These are phyloP conservation scores for Linepithema humile DNA, from an alignment of 1,140 invertebrate genomes.

Conservation along the genomic window DNA sequence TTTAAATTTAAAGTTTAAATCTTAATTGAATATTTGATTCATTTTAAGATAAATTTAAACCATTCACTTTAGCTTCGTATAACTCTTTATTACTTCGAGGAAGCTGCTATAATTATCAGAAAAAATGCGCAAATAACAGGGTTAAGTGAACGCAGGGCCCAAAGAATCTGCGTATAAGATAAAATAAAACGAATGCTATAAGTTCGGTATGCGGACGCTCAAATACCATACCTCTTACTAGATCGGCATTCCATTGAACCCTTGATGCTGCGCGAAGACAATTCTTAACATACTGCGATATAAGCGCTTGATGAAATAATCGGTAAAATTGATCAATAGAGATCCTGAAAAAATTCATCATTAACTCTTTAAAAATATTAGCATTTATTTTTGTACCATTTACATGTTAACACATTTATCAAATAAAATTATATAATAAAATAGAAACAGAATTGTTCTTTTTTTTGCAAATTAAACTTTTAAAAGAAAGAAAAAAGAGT, in stretches of 20 bases:
- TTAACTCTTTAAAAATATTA: no score
- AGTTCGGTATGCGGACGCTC: slow-evolving; percentile 68
- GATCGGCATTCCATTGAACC: slow-evolving; percentile 74
- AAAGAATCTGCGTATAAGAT: slow-evolving; percentile 54
- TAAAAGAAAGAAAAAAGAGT: no score
- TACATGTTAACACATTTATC: no score
- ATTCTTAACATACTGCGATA: background rate
- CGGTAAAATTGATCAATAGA: background rate
- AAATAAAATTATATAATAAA: no score
- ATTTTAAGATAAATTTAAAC: no score
- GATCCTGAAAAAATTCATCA: no score
- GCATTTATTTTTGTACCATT: no score
- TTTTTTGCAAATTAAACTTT: no score
- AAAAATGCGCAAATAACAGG: slow-evolving; percentile 36
- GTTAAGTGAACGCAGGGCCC: no score
- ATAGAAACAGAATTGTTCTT: no score
- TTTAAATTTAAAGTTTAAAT: no score
- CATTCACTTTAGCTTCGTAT: background rate
- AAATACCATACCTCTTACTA: slow-evolving; percentile 76
- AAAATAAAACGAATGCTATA: slow-evolving; percentile 58
- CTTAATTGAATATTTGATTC: no score
- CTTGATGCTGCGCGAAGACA: background rate
- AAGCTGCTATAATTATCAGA: background rate
- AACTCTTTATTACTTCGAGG: background rate
- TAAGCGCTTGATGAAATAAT: background rate